phyloP scores from a whole-genome alignment of 1,140 invertebrate genomes.

The Patella vulgata region DNA sequence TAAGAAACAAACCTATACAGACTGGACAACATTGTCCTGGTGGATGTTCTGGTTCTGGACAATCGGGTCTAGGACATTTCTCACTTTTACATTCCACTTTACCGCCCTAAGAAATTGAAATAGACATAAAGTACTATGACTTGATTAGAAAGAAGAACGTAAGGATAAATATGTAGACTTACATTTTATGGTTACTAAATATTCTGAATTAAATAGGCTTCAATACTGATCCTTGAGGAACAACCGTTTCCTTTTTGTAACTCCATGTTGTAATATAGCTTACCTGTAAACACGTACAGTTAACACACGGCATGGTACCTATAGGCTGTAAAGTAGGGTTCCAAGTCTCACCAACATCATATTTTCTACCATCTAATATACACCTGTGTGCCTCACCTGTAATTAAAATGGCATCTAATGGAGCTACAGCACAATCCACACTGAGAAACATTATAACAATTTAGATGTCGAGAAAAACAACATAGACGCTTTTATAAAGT shows the following conservation, averaged over 20 bases:
- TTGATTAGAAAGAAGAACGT: not conserved
- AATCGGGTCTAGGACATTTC: conserved; percentile 34
- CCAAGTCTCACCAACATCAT: conserved; percentile 33
- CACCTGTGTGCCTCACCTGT: no score
- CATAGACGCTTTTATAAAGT: no score
- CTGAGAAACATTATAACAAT: no score
- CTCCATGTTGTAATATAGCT: conserved; percentile 3
- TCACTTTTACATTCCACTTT: conserved; percentile 17
- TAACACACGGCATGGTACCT: conserved; percentile 30
- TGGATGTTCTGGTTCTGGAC: conserved; percentile 30
- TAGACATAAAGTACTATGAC: not conserved
- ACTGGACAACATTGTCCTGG: conserved; percentile 33
- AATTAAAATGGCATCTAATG: no score
- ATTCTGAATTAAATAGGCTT: no score
- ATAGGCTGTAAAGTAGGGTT: conserved; percentile 25
- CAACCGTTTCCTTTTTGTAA: no score
- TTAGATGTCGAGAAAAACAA: no score
- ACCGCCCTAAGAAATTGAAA: conserved; percentile 20
- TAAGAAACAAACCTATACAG: conserved; percentile 29
- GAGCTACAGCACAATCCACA: no score
- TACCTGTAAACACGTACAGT: conserved; percentile 34
- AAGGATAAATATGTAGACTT: not conserved
- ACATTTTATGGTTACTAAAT: no score
- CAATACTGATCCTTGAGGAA: no score
- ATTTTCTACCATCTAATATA: conserved; percentile 23